Conservation (phyloP, 2,888 invertebrate genomes). For the Tenodera sinensis region DNA sequence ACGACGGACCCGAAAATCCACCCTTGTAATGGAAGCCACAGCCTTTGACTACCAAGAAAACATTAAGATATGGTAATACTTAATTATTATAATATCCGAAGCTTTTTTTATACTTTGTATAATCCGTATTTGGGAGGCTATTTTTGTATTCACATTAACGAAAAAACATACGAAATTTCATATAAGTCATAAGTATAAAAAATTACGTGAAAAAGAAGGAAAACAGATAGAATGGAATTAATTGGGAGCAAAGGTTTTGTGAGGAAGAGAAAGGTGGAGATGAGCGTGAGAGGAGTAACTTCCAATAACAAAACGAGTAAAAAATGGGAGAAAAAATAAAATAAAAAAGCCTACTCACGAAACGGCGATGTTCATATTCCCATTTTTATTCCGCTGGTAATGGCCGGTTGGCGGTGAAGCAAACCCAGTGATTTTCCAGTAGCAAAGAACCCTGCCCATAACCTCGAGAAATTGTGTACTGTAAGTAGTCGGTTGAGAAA, state of each 20-base stretch:
- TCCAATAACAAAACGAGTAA: not conserved
- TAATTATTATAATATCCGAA: too few relatives aligned
- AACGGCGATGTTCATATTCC: slow-evolving; percentile 25
- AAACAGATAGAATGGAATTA: not conserved
- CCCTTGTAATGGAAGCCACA: too few relatives aligned
- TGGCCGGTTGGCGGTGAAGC: slow-evolving; percentile 24
- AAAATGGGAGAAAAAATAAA: not conserved
- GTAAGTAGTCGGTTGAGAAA: slow-evolving; percentile 18
- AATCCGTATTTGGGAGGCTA: too few relatives aligned
- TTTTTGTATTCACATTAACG: too few relatives aligned
- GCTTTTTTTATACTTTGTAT: too few relatives aligned
- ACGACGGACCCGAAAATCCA: too few relatives aligned
- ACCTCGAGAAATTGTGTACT: not conserved
- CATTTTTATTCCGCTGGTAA: slow-evolving; percentile 30
- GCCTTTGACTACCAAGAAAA: too few relatives aligned
- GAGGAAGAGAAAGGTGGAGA: not conserved
- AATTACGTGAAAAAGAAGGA: too few relatives aligned
- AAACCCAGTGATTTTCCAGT: slow-evolving; percentile 31
- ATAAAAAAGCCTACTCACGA: slow-evolving; percentile 19
- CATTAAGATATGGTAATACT: too few relatives aligned
- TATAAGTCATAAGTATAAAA: too few relatives aligned
- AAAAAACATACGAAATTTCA: too few relatives aligned
- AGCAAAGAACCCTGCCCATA: slow-evolving; percentile 15
- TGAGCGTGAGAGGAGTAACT: not conserved
- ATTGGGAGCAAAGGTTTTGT: not conserved